Percentiles rank a stretch among this genome's conserved stretches.
Evolutionary conservation across 2,888 invertebrate genomes (phyloP).

Genomic region (Brenthis hecate): DNA sequence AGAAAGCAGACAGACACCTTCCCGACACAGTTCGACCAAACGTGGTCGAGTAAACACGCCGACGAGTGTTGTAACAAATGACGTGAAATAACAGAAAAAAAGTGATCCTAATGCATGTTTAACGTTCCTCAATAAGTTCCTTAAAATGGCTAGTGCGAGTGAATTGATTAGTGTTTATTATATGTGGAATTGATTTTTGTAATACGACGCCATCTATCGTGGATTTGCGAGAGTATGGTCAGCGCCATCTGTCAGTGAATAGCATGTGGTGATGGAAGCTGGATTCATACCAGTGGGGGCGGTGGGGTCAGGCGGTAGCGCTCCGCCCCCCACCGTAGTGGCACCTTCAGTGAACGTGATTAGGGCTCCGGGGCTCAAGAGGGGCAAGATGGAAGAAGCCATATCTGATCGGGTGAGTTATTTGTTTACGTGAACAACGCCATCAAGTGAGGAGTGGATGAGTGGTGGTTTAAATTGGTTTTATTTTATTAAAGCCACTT

Average conservation of each 20-base stretch:
- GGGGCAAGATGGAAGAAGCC: constrained; percentile 90
- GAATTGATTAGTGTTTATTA: no score
- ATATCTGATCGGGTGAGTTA: constrained; percentile 88
- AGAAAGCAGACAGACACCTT: constrained; percentile 48
- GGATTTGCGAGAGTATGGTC: constrained; percentile 55
- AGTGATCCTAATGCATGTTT: neutral
- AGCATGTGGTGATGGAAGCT: constrained; percentile 65
- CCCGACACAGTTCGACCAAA: constrained; percentile 28
- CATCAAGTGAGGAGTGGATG: neutral
- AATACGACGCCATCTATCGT: constrained; percentile 62
- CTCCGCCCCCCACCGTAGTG: constrained; percentile 59
- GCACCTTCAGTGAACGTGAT: constrained; percentile 85
- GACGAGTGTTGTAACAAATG: constrained; percentile 31
- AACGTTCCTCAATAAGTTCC: constrained; percentile 25
- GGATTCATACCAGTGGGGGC: constrained; percentile 72
- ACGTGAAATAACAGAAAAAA: constrained; percentile 38
- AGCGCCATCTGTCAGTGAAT: constrained; percentile 63
- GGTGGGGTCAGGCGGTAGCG: constrained; percentile 49
- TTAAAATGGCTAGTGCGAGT: constrained; percentile 23
- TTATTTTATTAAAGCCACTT: no score
- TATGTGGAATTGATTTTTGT: constrained; percentile 37
- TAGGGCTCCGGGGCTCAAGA: constrained; percentile 89
- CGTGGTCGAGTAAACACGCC: constrained; percentile 45
- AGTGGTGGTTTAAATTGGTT: no score
- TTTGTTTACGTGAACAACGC: neutral